phyloP scores from a whole-genome alignment of 2,888 invertebrate species.

The Liodrosophila aerea region DNA sequence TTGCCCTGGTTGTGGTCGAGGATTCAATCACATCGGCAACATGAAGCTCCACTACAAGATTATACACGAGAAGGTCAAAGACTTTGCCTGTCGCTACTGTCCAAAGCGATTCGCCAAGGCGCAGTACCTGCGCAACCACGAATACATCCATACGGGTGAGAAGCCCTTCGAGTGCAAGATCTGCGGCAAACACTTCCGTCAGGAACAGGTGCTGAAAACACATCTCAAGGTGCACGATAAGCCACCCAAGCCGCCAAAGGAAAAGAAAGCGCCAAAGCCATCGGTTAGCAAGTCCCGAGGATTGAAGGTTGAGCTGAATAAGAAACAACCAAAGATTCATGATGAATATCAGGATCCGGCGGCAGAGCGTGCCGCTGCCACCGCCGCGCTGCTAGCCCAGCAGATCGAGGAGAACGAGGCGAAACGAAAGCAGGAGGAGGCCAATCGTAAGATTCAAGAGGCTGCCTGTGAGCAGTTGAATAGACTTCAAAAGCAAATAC shows the following conservation, averaged over 20 bases:
- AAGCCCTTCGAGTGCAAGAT: slow-evolving; percentile 79
- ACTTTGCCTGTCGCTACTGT: slow-evolving; percentile 79
- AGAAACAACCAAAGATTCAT: slow-evolving; percentile 64
- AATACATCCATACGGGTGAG: slow-evolving; percentile 81
- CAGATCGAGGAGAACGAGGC: slow-evolving; percentile 76
- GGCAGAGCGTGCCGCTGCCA: slow-evolving; percentile 70
- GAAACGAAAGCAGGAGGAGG: slow-evolving; percentile 74
- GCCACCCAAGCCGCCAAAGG: slow-evolving; percentile 58
- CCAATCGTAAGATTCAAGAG: slow-evolving; percentile 75
- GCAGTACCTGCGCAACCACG: slow-evolving; percentile 81
- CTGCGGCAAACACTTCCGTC: slow-evolving; percentile 80
- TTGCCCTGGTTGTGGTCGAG: slow-evolving; percentile 79
- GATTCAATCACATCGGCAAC: slow-evolving; percentile 80
- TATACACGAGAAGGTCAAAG: slow-evolving; percentile 81
- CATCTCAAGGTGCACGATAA: slow-evolving; percentile 79
- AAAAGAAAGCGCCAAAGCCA: slow-evolving; percentile 55
- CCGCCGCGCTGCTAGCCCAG: slow-evolving; percentile 77
- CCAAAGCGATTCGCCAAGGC: slow-evolving; percentile 80
- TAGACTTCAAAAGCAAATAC: slow-evolving; percentile 65
- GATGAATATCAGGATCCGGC: slow-evolving; percentile 71
- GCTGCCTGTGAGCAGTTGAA: slow-evolving; percentile 77
- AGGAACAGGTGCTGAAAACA: slow-evolving; percentile 78
- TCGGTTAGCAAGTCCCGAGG: slow-evolving; percentile 50
- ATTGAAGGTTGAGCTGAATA: slow-evolving; percentile 50
- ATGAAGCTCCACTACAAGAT: slow-evolving; percentile 80